phyloP scores from a whole-genome alignment of 2,888 invertebrate genomes.

The Caenorhabditis parvicauda region DNA sequence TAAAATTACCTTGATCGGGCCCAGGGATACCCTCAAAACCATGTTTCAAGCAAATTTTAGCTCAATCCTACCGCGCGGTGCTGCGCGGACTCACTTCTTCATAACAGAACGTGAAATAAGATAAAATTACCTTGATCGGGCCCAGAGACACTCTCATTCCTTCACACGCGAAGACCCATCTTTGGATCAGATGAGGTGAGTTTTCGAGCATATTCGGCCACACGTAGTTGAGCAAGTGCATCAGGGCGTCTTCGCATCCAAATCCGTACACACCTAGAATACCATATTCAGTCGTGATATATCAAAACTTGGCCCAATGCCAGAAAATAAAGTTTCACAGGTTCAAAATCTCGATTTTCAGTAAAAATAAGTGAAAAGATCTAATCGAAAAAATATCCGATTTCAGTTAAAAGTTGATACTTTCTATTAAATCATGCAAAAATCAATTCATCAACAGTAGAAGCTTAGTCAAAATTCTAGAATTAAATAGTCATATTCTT shows the following conservation, averaged over 20 bases:
- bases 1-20: no score
- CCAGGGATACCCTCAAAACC: background rate
- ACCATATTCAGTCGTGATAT: no score
- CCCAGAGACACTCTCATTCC: constrained; percentile 94
- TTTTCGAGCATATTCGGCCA: constrained; percentile 99
- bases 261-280: constrained; percentile 44
- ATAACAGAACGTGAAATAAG: background rate
- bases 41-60: background rate
- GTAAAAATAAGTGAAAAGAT: no score
- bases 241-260: constrained; percentile 78
- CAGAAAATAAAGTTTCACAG: background rate
- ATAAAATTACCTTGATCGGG: constrained; percentile 74
- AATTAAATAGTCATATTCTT: no score
- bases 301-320: background rate
- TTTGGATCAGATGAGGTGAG: constrained; percentile 97
- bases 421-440: no score
- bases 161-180: constrained; percentile 98
- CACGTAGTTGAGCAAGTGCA: constrained; percentile 93
- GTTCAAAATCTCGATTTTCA: background rate
- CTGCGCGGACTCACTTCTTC: no score
- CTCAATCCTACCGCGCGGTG: background rate
- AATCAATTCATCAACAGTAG: no score
- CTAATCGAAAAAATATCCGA: background rate
- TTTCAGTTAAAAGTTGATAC: no score
- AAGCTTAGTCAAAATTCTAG: no score